Evolutionary conservation across 1,140 invertebrate species (phyloP).

Genomic region (Listronotus oregonensis): DNA sequence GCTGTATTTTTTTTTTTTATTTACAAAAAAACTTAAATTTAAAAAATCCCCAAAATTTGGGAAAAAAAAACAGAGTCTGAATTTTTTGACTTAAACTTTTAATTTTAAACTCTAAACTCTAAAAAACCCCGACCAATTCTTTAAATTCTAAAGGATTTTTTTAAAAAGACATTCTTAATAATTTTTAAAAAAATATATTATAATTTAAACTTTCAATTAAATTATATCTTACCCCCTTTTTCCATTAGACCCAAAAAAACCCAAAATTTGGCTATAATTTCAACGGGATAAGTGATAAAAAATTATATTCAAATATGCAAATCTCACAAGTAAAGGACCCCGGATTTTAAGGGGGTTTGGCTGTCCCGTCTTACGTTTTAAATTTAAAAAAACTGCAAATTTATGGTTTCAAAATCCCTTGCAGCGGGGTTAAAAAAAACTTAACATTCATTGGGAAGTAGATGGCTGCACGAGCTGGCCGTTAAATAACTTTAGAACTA

Average conservation of each 20-base stretch:
- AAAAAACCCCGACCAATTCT: too few relatives aligned
- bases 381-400: slow-evolving; percentile 53
- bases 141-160: too few relatives aligned
- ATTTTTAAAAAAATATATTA: too few relatives aligned
- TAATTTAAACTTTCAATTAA: too few relatives aligned
- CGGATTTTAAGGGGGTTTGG: slow-evolving; percentile 44
- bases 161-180: too few relatives aligned
- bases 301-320: slow-evolving; percentile 53
- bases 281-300: slow-evolving; percentile 39
- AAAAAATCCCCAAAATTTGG: too few relatives aligned
- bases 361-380: slow-evolving; percentile 45
- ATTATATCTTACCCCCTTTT: slow-evolving; percentile 1
- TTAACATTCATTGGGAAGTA: slow-evolving; percentile 50
- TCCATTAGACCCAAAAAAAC: slow-evolving; percentile 10
- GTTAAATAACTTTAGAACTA: too few relatives aligned
- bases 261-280: slow-evolving; percentile 24
- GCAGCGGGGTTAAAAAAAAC: slow-evolving; percentile 48
- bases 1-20: too few relatives aligned
- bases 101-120: too few relatives aligned
- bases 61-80: too few relatives aligned
- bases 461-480: slow-evolving; percentile 14
- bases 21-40: too few relatives aligned
- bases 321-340: slow-evolving; percentile 45
- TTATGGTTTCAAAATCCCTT: slow-evolving; percentile 50
- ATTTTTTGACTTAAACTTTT: too few relatives aligned